These are phyloP conservation scores for Ctenoplectra terminalis DNA, from an alignment of 1,140 invertebrate species.

Conservation along the genomic window DNA sequence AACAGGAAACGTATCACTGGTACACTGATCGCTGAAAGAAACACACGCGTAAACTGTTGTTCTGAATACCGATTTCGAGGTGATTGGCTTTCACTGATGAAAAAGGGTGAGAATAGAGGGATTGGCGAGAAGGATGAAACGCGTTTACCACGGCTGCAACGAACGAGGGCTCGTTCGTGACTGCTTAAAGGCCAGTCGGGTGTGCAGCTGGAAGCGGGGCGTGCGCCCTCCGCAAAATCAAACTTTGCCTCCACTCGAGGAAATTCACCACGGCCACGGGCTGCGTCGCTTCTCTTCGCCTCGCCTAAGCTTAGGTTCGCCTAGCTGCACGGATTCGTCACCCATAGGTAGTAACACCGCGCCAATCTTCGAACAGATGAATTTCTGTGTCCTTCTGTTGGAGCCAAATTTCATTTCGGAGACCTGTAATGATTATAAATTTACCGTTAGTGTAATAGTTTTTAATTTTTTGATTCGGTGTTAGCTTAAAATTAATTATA, in stretches of 20 bases:
- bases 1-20: not conserved
- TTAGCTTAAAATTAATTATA: too few species aligned
- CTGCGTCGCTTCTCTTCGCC: conserved; percentile 15
- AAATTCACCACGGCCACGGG: conserved; percentile 33
- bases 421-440: too few species aligned
- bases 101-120: not conserved
- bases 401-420: too few species aligned
- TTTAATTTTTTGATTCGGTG: too few species aligned
- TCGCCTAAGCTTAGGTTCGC: not conserved
- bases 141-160: conserved; percentile 22
- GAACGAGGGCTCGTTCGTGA: conserved; percentile 61
- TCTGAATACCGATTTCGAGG: not conserved
- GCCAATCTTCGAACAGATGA: not conserved
- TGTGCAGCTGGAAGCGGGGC: conserved; percentile 66
- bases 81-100: not conserved
- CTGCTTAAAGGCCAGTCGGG: conserved; percentile 64
- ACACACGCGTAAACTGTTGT: conserved; percentile 6
- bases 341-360: not conserved
- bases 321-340: too few species aligned
- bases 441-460: too few species aligned
- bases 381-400: not conserved
- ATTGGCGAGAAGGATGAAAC: not conserved
- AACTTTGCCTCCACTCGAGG: conserved; percentile 59
- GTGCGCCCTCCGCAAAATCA: conserved; percentile 67
- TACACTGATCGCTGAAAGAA: not conserved